Conservation (phyloP, 2,888 invertebrate genomes). For the Bellardia pandia region DNA sequence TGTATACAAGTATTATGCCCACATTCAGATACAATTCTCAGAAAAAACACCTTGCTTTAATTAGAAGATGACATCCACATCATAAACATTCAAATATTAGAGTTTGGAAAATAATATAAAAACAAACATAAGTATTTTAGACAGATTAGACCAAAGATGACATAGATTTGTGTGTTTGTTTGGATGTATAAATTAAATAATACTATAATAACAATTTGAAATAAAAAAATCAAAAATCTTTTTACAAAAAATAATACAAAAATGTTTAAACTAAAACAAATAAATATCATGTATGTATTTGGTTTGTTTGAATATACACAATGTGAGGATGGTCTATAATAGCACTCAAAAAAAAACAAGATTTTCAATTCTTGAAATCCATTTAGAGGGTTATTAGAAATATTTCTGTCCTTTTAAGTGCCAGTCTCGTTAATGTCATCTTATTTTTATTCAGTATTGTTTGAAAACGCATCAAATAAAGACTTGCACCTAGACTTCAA, state of each 20-base stretch:
- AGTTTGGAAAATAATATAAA: slow-evolving; percentile 19
- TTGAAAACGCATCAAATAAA: no score
- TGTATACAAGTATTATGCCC: not conserved
- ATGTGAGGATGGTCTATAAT: not conserved
- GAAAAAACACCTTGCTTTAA: slow-evolving; percentile 43
- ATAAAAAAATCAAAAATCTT: not conserved
- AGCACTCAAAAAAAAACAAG: not conserved
- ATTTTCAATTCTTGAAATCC: no score
- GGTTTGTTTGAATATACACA: not conserved
- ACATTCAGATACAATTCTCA: slow-evolving; percentile 29
- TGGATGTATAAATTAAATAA: slow-evolving; percentile 17
- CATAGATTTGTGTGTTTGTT: slow-evolving; percentile 36
- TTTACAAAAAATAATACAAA: slow-evolving; percentile 20
- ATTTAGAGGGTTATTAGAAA: no score
- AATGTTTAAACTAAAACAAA: not conserved
- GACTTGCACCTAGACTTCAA: no score
- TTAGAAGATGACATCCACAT: slow-evolving; percentile 30
- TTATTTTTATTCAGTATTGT: no score
- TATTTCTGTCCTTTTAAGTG: no score
- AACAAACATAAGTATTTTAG: slow-evolving; percentile 31
- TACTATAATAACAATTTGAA: not conserved
- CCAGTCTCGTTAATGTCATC: no score
- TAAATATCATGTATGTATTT: not conserved
- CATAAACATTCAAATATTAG: slow-evolving; percentile 20
- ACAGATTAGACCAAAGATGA: slow-evolving; percentile 29